Evolutionary conservation across 1,140 invertebrate species (phyloP).

Genomic region (Drosophila navojoa): DNA sequence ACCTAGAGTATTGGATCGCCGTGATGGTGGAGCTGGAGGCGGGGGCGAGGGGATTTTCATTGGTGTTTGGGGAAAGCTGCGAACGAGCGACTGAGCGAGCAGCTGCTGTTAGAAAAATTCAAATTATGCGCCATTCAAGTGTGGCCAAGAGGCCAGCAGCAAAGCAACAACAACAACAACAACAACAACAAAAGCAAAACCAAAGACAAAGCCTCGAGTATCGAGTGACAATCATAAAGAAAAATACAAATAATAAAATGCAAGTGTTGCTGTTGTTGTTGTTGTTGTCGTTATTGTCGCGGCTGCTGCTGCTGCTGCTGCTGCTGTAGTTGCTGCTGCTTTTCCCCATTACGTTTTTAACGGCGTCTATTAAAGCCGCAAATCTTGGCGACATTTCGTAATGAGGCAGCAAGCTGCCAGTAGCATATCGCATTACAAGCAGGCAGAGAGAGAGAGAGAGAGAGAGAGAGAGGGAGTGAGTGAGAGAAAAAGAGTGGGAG

Average conservation of each 20-base stretch:
- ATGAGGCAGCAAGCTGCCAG: constrained; percentile 33
- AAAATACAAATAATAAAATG: constrained; percentile 31
- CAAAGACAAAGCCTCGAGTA: constrained; percentile 10
- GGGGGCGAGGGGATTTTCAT: neutral
- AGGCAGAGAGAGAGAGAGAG: neutral
- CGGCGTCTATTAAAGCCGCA: constrained; percentile 47
- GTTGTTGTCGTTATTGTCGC: neutral
- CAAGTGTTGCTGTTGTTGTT: neutral
- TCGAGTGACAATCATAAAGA: constrained; percentile 53
- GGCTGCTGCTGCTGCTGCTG: constrained; percentile 10
- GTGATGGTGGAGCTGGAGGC: neutral
- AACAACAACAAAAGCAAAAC: constrained; percentile 7
- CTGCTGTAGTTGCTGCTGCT: constrained; percentile 20
- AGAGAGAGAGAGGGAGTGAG: neutral
- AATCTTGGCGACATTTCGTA: constrained; percentile 58
- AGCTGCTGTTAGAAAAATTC: constrained; percentile 55
- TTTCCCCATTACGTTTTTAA: constrained; percentile 52
- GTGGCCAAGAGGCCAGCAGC: constrained; percentile 36
- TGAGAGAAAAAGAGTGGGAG: neutral
- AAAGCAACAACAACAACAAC: too few relatives aligned
- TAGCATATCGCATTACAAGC: constrained; percentile 6
- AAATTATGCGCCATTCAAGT: constrained; percentile 49
- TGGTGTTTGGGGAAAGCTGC: constrained; percentile 33
- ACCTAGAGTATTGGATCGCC: neutral
- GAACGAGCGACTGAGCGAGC: constrained; percentile 5